Evolutionary conservation across 2,888 invertebrate species (phyloP), one percentile per base, ranked within the genome.

Genomic region (Cephus spinipes): DNA sequence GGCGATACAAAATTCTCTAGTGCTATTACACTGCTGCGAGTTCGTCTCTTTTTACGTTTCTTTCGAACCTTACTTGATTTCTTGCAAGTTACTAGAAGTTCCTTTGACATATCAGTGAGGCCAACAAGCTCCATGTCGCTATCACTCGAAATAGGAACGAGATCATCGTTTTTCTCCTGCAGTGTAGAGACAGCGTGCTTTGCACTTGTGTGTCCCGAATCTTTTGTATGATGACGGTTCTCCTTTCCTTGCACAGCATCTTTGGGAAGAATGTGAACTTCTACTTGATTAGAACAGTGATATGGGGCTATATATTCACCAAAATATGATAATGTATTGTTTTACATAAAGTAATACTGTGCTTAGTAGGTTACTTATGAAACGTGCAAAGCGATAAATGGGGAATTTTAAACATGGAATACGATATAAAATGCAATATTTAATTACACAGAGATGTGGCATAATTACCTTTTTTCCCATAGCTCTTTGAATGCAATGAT

Each of bases 211-310:
- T 79, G 83, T 77, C 83, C 84, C 6, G 84, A 81, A 55, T 90
- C 90, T 83, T 89, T 90, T 68, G 84, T 79, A 69, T 84, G 85
- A 34, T 80, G 90, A 76, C 88, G 89, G 77, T 91, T 91, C 83
- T 91, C 91, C 87, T 91, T 91, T 55, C 89, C 91, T 75, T 91
- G 87, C 77, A 86, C 90, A 81, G 88, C 85, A 89, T 91, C 91
- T 91, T 90, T 80, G 84, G 84, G 84, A 88, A 87, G 80, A 90
- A 90, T 75, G 85, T 84, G 82, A 87, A 88, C 87, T 89, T 88
- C 88, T 88, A 87, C 85, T 89, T 85, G 84, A 84, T 90, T 88
- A 89, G 86, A 85, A 79, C 73, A 73, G 76, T 75, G 69, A 36
- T n/a, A 75, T 1, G 23, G 55, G 23, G 55, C 23, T 55, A 55